Evolutionary conservation across 2,888 invertebrate genomes (phyloP), one percentile per base, ranked within the genome.

Genomic region (Pocota personata): DNA sequence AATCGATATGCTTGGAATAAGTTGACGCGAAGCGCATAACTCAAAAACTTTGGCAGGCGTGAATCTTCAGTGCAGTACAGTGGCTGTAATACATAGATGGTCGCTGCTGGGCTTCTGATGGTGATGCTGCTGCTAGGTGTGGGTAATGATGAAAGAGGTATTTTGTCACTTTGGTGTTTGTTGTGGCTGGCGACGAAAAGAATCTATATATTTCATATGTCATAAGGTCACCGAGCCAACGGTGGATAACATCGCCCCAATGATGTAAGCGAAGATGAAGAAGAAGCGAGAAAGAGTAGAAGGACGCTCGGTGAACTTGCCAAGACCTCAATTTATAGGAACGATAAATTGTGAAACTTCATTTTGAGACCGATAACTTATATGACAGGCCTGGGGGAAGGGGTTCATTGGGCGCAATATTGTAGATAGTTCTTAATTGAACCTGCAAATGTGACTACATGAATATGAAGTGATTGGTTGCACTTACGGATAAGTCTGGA

Each of bases 271-370:
- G 35, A 55, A 64, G 40, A 32, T 12, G 72, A 64, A n/a, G 40
- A 71, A 43, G 55, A 52, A 7, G 8, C n/a, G 50, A 57, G n/a
- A 46, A 32, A 12, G 50, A 30, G 7, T 64, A 58, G 67, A 75
- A 75, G 79, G 84, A 84, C 76, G 72, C 76, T 46, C 66, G 40
- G 66, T 86, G 86, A 86, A 86, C 86, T 76, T 76, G 76, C 69
- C 57, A 71, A 66, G 80, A 86, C 86, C 86, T 86, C 80, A 86
- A 88, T 87, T 88, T 87, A 88, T 88, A 75, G 84, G 72, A 88
- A 79, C 84, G 84, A 88, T 88, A 88, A 82, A 88, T 88, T 88
- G 87, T 60, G 84, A 79, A 75, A 84, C 64, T 62, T 84, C 27
- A 35, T 52, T 72, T 72, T 72, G 37, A 21, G 37, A 37, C 37